These are phyloP conservation scores for Sepiola atlantica DNA, from an alignment of 2,888 invertebrate genomes.

Conservation along the genomic window DNA sequence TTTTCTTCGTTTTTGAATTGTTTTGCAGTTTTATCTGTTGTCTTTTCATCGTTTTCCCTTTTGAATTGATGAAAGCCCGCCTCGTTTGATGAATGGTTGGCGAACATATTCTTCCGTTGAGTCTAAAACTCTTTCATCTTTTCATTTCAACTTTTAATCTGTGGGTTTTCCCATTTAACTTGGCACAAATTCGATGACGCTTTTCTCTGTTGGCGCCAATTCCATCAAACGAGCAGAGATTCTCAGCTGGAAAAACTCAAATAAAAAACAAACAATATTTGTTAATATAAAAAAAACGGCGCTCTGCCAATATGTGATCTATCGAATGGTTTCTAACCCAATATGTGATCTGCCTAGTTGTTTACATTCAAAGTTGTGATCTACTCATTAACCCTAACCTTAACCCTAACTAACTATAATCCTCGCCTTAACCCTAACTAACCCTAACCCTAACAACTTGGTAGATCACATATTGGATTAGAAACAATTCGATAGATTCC, in stretches of 20 bases:
- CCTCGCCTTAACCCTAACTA: no score
- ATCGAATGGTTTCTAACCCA: no score
- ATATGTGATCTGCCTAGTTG: no score
- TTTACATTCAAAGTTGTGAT: no score
- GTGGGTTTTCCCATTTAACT: neutral
- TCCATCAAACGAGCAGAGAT: neutral
- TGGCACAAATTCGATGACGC: neutral
- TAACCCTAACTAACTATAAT: no score
- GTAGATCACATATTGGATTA: no score
- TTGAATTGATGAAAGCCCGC: neutral
- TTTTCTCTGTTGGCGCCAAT: neutral
- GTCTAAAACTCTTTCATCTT: neutral
- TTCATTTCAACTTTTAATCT: neutral
- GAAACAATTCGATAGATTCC: no score
- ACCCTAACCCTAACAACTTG: no score
- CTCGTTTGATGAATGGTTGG: neutral
- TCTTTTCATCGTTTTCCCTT: neutral
- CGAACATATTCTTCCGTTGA: neutral
- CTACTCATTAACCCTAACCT: no score
- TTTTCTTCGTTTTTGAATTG: neutral
- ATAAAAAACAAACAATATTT: no score
- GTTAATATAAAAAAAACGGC: no score
- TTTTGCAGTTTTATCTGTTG: neutral
- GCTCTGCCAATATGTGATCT: no score
- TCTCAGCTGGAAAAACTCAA: neutral